Evolutionary conservation across 2,113 vertebrate species (phyloP).

Genomic region (Bos indicus): DNA sequence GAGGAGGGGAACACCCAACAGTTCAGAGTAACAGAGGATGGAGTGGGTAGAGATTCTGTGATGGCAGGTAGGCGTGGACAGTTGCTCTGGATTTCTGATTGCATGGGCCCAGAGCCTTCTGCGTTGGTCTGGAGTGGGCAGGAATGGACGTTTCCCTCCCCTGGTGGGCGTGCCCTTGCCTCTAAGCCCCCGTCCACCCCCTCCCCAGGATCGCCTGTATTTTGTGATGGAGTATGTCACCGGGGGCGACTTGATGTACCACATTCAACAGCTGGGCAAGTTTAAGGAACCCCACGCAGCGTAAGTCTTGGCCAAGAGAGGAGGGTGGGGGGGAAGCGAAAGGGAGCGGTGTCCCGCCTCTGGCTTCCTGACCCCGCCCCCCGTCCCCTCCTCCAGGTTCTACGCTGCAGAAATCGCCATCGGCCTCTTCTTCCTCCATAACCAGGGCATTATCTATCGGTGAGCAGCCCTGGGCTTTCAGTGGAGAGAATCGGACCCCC

Average conservation of each 20-base stretch:
- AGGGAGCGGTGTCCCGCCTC: fast-evolving
- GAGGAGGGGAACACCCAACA: background rate
- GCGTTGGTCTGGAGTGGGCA: background rate
- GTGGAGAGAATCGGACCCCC: background rate
- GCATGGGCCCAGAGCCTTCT: background rate
- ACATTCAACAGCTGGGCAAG: conserved; percentile 93
- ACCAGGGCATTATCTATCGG: conserved; percentile 94
- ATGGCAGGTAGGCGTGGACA: background rate
- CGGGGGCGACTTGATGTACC: conserved; percentile 95
- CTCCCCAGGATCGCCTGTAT: conserved; percentile 89
- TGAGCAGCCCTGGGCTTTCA: conserved; percentile 53
- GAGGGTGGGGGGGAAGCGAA: background rate
- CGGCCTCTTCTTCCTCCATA: conserved; percentile 94
- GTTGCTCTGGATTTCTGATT: background rate
- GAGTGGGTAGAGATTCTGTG: background rate
- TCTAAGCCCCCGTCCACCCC: background rate
- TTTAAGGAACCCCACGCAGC: conserved; percentile 95
- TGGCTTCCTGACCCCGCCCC: background rate
- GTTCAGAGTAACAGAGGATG: background rate
- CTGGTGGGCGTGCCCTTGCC: background rate
- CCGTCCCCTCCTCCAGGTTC: conserved; percentile 79
- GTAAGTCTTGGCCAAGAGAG: conserved; percentile 77
- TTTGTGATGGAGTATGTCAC: conserved; percentile 97
- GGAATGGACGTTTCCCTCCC: background rate
- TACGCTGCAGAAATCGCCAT: conserved; percentile 92